phyloP scores from a whole-genome alignment of 2,113 vertebrate species.

The Marmota monax region DNA sequence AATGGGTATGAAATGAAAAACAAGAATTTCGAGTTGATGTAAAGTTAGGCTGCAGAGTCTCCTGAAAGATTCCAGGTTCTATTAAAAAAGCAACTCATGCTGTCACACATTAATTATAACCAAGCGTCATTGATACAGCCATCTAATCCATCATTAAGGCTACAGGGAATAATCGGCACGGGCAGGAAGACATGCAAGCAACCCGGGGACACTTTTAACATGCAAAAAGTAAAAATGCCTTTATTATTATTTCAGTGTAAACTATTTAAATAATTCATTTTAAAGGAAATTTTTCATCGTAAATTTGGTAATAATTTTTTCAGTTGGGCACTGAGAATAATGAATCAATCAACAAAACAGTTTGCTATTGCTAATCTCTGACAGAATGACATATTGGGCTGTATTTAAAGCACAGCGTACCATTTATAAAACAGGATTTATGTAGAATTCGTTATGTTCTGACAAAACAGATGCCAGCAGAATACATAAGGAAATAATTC shows the following conservation, averaged over 20 bases:
- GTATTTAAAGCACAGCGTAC: slow-evolving; percentile 75
- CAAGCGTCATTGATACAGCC: slow-evolving; percentile 25
- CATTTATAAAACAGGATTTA: slow-evolving; percentile 82
- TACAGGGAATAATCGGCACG: slow-evolving; percentile 29
- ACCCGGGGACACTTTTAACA: background rate
- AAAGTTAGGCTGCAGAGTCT: background rate
- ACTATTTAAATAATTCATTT: slow-evolving; percentile 77
- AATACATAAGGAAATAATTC: slow-evolving; percentile 81
- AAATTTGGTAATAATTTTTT: slow-evolving; percentile 78
- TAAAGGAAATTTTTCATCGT: slow-evolving; percentile 72
- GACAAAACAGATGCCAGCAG: slow-evolving; percentile 79
- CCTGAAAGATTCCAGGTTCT: background rate
- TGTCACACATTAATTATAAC: slow-evolving; percentile 12
- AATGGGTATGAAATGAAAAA: background rate
- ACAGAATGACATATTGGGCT: slow-evolving; percentile 81
- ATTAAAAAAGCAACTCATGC: background rate
- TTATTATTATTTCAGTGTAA: slow-evolving; percentile 65
- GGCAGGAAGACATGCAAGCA: background rate
- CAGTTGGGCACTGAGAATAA: slow-evolving; percentile 70
- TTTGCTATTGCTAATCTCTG: slow-evolving; percentile 80
- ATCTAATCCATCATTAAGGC: slow-evolving; percentile 44
- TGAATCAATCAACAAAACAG: slow-evolving; percentile 80
- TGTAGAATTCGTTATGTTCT: slow-evolving; percentile 77
- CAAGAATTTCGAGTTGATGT: background rate
- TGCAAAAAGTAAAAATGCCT: slow-evolving; percentile 49